These are phyloP conservation scores for Phocides pigmalion DNA, from an alignment of 1,140 invertebrate species.

Conservation along the genomic window DNA sequence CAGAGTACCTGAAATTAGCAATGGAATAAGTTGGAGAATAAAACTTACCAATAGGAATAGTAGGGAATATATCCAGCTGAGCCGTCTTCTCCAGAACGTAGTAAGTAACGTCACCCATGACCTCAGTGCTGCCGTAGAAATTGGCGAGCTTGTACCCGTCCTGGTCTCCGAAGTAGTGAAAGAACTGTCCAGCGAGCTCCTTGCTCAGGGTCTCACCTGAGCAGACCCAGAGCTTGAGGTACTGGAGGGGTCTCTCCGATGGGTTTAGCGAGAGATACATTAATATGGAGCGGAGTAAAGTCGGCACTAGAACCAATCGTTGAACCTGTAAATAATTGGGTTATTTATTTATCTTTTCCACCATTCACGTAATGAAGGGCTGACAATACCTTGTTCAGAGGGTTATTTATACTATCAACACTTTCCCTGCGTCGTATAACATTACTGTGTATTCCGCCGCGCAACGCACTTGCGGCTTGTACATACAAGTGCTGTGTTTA, in stretches of 20 bases:
- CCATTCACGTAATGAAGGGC: no score
- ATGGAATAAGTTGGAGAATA: neutral
- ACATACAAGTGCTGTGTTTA: no score
- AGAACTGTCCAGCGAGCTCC: slow-evolving; percentile 89
- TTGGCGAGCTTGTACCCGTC: slow-evolving; percentile 88
- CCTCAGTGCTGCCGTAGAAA: slow-evolving; percentile 95
- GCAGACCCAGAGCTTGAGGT: slow-evolving; percentile 91
- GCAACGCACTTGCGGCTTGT: no score
- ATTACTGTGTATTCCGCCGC: no score
- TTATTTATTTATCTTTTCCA: neutral
- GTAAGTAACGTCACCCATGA: slow-evolving; percentile 77
- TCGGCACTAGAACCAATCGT: slow-evolving; percentile 92
- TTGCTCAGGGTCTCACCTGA: slow-evolving; percentile 91
- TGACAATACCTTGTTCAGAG: no score
- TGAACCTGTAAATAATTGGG: slow-evolving; percentile 84
- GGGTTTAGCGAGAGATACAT: slow-evolving; percentile 86
- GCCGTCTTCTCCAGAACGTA: slow-evolving; percentile 77
- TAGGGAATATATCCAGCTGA: slow-evolving; percentile 86
- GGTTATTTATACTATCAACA: no score
- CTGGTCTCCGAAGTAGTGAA: slow-evolving; percentile 86
- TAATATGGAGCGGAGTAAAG: slow-evolving; percentile 90
- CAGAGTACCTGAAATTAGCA: no score
- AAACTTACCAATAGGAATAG: slow-evolving; percentile 91
- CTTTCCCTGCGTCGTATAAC: no score
- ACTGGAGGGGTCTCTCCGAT: slow-evolving; percentile 77